phyloP scores from a whole-genome alignment of 2,797 vertebrate species.

The Vultur gryphus region DNA sequence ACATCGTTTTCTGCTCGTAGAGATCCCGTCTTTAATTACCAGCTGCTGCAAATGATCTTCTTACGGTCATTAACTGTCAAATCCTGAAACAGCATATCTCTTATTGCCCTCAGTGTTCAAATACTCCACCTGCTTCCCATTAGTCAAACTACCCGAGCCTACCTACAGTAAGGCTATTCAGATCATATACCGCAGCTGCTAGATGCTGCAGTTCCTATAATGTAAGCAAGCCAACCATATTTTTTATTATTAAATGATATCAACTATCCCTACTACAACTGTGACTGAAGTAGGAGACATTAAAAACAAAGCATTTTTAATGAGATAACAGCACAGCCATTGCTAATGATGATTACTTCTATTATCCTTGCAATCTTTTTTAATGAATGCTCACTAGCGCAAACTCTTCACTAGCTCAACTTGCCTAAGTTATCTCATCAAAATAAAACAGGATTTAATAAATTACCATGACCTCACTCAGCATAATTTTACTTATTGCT shows the following conservation, averaged over 20 bases:
- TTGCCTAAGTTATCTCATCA: neutral
- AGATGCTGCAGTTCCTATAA: neutral
- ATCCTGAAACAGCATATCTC: slow-evolving; percentile 16
- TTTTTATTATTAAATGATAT: neutral
- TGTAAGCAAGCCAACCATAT: neutral
- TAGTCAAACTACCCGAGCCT: slow-evolving; percentile 43
- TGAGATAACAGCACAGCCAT: neutral
- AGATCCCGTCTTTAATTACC: slow-evolving; percentile 66
- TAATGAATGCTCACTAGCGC: neutral
- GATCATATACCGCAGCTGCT: slow-evolving; percentile 7
- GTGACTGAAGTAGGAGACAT: neutral
- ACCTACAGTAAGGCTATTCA: slow-evolving; percentile 1
- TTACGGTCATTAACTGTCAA: slow-evolving; percentile 59
- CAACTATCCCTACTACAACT: neutral
- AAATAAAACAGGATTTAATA: neutral
- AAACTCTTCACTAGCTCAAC: neutral
- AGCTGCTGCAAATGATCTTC: slow-evolving; percentile 68
- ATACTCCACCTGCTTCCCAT: slow-evolving; percentile 71
- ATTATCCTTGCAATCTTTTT: neutral
- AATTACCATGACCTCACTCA: neutral
- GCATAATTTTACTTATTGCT: neutral
- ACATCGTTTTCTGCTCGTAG: slow-evolving; percentile 27
- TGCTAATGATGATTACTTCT: neutral
- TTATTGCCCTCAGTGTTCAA: slow-evolving; percentile 62
- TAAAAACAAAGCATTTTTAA: neutral